These are phyloP conservation scores for Mastomys natalensis DNA, from an alignment of 2,113 vertebrate species.

Conservation along the genomic window DNA sequence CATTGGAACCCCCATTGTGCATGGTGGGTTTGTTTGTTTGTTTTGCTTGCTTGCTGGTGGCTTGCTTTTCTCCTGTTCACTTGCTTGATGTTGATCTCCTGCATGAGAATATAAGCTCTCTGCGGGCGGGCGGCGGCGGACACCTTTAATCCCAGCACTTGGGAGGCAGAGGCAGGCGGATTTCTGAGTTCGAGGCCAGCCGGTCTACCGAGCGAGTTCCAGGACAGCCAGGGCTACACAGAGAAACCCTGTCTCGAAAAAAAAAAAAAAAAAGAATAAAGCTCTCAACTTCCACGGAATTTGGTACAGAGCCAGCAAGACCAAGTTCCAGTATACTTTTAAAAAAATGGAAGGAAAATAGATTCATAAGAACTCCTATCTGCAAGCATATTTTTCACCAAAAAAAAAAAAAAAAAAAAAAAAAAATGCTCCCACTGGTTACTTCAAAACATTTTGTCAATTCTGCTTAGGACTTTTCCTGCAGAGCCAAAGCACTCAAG, in stretches of 20 bases:
- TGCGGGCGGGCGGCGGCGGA: too few species aligned
- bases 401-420: not conserved
- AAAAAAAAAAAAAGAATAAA: too few species aligned
- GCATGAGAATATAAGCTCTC: not conserved
- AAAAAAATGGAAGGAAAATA: not conserved
- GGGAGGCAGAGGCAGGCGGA: too few species aligned
- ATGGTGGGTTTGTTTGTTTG: not conserved
- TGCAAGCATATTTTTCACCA: not conserved
- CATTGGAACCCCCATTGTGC: not conserved
- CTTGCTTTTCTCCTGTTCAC: not conserved
- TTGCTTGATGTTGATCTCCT: not conserved
- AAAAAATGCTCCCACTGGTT: not conserved
- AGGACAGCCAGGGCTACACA: too few species aligned
- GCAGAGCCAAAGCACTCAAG: not conserved
- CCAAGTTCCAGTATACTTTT: not conserved
- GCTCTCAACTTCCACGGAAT: not conserved
- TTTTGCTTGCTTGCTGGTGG: not conserved
- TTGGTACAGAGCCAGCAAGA: not conserved
- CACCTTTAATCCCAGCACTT: too few species aligned
- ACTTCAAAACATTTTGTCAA: not conserved
- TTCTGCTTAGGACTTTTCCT: slow-evolving; percentile 1
- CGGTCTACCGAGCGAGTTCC: too few species aligned
- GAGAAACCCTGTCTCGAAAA: too few species aligned
- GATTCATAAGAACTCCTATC: not conserved
- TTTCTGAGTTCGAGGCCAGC: too few species aligned